phyloP scores from a whole-genome alignment of 2,888 invertebrate genomes.

The Acronicta psi region DNA sequence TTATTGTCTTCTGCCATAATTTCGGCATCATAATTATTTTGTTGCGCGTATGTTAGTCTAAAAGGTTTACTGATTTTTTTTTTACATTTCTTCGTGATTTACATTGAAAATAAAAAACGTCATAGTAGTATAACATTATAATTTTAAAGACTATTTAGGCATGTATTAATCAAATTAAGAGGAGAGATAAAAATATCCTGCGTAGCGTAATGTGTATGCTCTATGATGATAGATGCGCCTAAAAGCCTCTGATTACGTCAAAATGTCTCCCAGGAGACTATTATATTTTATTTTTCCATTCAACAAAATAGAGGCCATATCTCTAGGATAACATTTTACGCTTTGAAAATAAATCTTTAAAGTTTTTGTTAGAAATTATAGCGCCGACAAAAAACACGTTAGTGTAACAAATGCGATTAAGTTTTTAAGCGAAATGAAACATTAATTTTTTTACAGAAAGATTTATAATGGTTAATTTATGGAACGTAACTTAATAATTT shows the following conservation, averaged over 20 bases:
- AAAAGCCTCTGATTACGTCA: constrained; percentile 39
- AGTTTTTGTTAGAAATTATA: constrained; percentile 20
- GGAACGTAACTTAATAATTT: too few relatives aligned
- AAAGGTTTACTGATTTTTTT: too few relatives aligned
- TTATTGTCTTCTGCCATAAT: too few relatives aligned
- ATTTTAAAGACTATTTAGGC: too few relatives aligned
- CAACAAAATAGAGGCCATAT: constrained; percentile 38
- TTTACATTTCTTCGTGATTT: too few relatives aligned
- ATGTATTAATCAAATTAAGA: constrained; percentile 15
- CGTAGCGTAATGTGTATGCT: constrained; percentile 6
- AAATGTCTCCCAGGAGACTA: constrained; percentile 18
- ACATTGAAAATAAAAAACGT: too few relatives aligned
- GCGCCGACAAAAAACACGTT: constrained; percentile 6
- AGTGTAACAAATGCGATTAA: constrained; percentile 15
- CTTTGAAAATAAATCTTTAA: constrained; percentile 22
- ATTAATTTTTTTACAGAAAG: too few relatives aligned
- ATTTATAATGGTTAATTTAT: too few relatives aligned
- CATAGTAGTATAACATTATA: too few relatives aligned
- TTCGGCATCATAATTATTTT: too few relatives aligned
- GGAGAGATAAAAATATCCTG: constrained; percentile 24
- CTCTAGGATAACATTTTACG: constrained; percentile 20
- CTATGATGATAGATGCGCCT: constrained; percentile 41
- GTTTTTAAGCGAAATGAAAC: constrained; percentile 6
- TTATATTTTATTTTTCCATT: constrained; percentile 31
- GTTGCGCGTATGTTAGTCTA: too few relatives aligned